Conservation (phyloP, 2,797 vertebrate species). For the Malurus leucopterus region DNA sequence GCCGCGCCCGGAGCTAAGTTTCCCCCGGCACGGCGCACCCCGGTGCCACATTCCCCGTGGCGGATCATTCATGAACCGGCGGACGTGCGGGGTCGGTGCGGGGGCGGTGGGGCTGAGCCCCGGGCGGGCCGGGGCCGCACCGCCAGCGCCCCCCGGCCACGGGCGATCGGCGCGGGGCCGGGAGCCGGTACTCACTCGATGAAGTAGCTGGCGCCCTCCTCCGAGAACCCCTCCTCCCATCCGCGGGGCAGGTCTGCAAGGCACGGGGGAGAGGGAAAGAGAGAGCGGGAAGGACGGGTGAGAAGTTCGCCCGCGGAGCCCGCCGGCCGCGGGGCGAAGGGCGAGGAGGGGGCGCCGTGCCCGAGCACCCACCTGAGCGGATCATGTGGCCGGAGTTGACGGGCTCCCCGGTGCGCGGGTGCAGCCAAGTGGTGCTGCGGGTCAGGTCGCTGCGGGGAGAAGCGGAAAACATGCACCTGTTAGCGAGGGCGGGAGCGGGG, state of each 20-base stretch:
- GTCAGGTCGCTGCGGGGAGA: constrained; percentile 83
- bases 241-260: constrained; percentile 89
- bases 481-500: constrained; percentile 59
- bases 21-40: neutral
- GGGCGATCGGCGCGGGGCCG: neutral
- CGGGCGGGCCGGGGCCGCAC: neutral
- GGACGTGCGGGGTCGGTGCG: neutral
- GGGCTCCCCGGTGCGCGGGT: constrained; percentile 91
- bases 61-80: neutral
- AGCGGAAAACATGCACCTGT: constrained; percentile 84
- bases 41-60: neutral
- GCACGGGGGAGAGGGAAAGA: neutral
- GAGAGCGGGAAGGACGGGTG: neutral
- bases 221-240: constrained; percentile 97
- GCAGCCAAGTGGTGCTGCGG: constrained; percentile 89
- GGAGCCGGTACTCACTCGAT: constrained; percentile 88
- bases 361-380: constrained; percentile 85
- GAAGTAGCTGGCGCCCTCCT: constrained; percentile 97
- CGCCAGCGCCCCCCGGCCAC: neutral
- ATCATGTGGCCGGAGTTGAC: constrained; percentile 99
- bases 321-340: neutral
- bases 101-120: neutral
- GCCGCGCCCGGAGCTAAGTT: neutral
- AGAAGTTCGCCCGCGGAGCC: neutral
- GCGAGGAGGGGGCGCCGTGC: neutral